These are phyloP conservation scores for Muricea muricata DNA, from an alignment of 92 coral and sea anemone species.

Conservation along the genomic window DNA sequence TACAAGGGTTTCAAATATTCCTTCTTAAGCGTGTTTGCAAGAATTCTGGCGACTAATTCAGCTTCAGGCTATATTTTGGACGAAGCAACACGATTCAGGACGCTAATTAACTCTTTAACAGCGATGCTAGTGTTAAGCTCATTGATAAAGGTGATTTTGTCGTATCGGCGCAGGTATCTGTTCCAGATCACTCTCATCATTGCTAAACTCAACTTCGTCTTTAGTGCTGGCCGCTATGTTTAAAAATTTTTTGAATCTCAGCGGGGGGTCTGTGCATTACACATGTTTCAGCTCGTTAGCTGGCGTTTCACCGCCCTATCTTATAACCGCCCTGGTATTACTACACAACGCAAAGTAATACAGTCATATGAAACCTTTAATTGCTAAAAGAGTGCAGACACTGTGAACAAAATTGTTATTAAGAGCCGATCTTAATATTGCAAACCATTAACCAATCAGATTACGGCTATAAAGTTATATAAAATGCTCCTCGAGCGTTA, in stretches of 20 bases:
- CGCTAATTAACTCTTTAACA: background rate
- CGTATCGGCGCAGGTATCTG: no score
- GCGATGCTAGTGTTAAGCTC: background rate
- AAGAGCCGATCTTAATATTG: no score
- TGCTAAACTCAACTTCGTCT: background rate
- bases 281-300: background rate
- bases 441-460: no score
- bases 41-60: background rate
- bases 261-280: background rate
- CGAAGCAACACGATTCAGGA: background rate
- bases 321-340: constrained; percentile 26
- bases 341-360: no score
- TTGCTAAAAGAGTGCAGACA: no score
- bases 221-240: no score
- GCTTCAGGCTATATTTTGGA: background rate
- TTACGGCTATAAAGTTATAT: no score
- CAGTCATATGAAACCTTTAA: no score
- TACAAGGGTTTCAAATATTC: background rate
- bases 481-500: no score
- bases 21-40: background rate
- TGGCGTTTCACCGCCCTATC: background rate
- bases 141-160: background rate
- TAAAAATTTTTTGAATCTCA: no score
- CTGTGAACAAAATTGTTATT: no score
- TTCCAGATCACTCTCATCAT: background rate